Conservation (phyloP, 2,888 invertebrate genomes). For the Ophioninae sp. region DNA sequence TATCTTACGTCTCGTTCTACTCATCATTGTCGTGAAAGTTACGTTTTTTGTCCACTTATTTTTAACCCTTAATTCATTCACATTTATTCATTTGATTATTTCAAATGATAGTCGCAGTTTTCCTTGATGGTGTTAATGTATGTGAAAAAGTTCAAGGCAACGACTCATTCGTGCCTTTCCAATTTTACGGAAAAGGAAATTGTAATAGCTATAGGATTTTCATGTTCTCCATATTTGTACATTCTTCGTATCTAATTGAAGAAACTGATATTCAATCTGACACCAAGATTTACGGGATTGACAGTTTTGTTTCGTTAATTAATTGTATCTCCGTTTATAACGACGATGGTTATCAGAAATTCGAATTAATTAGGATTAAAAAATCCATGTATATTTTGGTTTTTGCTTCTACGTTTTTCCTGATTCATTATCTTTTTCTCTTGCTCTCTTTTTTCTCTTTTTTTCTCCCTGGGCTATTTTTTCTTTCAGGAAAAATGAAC, state of each 20-base stretch:
- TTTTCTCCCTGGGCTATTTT: neutral
- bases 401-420: neutral
- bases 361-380: slow-evolving; percentile 7
- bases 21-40: neutral
- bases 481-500: slow-evolving; percentile 32
- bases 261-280: no score
- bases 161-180: neutral
- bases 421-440: slow-evolving; percentile 1
- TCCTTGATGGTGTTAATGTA: neutral
- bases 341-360: slow-evolving; percentile 18
- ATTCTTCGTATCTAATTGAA: neutral
- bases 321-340: neutral
- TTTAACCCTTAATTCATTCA: neutral
- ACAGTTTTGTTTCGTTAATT: neutral
- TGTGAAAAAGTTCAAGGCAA: slow-evolving; percentile 13
- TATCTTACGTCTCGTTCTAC: neutral
- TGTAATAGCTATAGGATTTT: neutral
- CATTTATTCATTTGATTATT: slow-evolving; percentile 3
- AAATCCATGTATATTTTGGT: neutral
- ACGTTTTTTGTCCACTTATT: neutral
- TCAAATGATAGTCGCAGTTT: neutral
- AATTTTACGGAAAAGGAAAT: slow-evolving; percentile 11
- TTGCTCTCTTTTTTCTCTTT: slow-evolving; percentile 4
- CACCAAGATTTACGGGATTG: neutral
- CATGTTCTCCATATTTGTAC: neutral